Evolutionary conservation across 2,113 vertebrate species (phyloP).

Genomic region (Chloroceryle aenea): DNA sequence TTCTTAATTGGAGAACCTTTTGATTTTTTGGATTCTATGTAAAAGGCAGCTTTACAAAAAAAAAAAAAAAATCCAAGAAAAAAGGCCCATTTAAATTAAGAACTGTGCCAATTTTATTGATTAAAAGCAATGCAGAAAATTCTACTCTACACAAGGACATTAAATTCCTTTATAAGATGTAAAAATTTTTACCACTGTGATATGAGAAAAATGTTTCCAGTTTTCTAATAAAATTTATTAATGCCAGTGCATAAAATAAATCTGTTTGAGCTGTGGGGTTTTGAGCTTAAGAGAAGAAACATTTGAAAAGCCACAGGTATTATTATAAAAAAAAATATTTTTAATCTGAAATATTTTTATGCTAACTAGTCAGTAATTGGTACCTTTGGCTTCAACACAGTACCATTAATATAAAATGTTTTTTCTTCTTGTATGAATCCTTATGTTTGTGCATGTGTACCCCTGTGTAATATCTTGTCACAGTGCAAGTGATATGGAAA

Average conservation of each 20-base stretch:
- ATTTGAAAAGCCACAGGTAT: constrained; percentile 4
- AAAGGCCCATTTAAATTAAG: constrained; percentile 64
- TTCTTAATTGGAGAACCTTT: constrained; percentile 94
- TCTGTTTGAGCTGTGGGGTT: neutral
- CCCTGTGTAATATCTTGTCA: neutral
- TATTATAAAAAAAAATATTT: neutral
- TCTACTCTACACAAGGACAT: constrained; percentile 46
- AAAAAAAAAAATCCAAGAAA: neutral
- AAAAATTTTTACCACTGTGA: constrained; percentile 35
- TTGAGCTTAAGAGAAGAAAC: neutral
- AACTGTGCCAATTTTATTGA: constrained; percentile 73
- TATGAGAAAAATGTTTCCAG: neutral
- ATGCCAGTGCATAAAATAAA: constrained; percentile 43
- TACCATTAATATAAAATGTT: neutral
- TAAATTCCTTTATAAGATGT: constrained; percentile 52
- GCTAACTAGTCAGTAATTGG: neutral
- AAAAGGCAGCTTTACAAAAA: constrained; percentile 71
- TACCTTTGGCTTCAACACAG: neutral
- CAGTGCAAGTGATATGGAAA: neutral
- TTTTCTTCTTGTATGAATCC: neutral
- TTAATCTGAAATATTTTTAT: neutral
- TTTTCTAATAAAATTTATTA: constrained; percentile 43
- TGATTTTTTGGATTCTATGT: constrained; percentile 87
- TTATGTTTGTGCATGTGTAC: neutral
- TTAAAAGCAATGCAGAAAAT: constrained; percentile 61